phyloP scores from a whole-genome alignment of 2,797 vertebrate genomes.

The Masticophis lateralis region DNA sequence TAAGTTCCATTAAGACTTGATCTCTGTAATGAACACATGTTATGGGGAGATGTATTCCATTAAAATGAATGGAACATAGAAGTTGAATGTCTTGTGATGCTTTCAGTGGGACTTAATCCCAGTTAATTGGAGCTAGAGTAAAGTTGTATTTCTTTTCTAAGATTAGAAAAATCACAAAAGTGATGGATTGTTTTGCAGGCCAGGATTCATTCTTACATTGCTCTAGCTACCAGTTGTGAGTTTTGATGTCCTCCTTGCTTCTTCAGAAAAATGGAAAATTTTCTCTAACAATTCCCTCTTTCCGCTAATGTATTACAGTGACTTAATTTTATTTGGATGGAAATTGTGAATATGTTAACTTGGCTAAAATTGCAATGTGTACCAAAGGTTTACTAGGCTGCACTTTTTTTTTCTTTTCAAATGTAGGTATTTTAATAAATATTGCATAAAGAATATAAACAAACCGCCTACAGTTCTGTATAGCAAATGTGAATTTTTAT shows the following conservation, averaged over 20 bases:
- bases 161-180: neutral
- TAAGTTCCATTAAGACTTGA: neutral
- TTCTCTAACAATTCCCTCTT: conserved; percentile 50
- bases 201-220: neutral
- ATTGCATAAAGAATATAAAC: conserved; percentile 60
- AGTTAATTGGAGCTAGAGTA: neutral
- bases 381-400: conserved; percentile 67
- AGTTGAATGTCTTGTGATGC: neutral
- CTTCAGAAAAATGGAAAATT: conserved; percentile 27
- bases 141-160: neutral
- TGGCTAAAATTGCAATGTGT: conserved; percentile 51
- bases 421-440: conserved; percentile 71
- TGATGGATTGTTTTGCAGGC: neutral
- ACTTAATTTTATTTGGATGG: neutral
- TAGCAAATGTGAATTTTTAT: conserved; percentile 75
- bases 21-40: neutral
- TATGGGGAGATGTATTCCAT: no score
- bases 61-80: neutral
- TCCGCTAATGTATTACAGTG: conserved; percentile 9
- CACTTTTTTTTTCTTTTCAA: conserved; percentile 67
- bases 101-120: neutral
- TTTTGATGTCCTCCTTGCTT: neutral
- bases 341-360: conserved; percentile 43
- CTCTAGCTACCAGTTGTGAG: no score
- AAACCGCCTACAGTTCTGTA: conserved; percentile 63